These are phyloP conservation scores for Nezara viridula DNA, from an alignment of 2,888 invertebrate species.

Conservation along the genomic window DNA sequence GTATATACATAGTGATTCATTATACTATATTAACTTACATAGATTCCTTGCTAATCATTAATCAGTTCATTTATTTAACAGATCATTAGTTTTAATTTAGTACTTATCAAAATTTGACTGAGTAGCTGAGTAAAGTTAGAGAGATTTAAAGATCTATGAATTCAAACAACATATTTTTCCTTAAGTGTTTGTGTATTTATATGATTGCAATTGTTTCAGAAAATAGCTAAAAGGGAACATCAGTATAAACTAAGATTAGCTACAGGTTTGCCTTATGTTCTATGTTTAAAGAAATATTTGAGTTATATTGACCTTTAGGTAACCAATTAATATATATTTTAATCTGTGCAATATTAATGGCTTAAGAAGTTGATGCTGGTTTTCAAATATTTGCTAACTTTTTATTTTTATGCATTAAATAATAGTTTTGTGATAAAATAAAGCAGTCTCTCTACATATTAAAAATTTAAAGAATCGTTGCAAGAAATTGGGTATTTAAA, in stretches of 20 bases:
- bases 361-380: no score
- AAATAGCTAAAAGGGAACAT: background rate
- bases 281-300: background rate
- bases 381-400: background rate
- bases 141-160: background rate
- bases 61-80: background rate
- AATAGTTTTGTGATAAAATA: background rate
- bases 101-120: background rate
- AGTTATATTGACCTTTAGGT: background rate
- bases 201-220: background rate
- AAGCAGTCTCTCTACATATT: background rate
- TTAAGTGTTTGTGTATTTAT: background rate
- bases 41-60: background rate
- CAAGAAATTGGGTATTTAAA: background rate
- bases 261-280: background rate
- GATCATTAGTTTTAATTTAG: background rate
- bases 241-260: background rate
- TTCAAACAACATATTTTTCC: slow-evolving; percentile 16
- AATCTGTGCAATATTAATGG: slow-evolving; percentile 34
- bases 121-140: background rate
- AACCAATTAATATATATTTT: background rate
- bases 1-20: background rate
- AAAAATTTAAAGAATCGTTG: background rate
- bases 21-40: background rate
- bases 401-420: background rate